Evolutionary conservation across 2,113 vertebrate species (phyloP), one percentile per base, ranked within the genome.

Genomic region (Hippocampus comes): DNA sequence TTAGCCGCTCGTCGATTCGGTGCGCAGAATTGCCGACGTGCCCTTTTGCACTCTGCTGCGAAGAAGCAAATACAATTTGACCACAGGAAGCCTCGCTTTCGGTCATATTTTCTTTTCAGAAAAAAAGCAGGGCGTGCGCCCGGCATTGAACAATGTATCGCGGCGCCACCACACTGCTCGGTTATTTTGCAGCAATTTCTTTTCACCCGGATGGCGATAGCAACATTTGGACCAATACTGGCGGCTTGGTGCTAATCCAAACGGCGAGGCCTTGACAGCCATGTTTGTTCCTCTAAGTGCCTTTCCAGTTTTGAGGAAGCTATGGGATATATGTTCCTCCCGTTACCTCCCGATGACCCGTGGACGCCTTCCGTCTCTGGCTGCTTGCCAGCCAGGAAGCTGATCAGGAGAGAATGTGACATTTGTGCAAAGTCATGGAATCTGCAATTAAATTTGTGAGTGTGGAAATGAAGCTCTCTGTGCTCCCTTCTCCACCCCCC

Each of bases 381-480:
- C 92, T 77, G 82, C 76, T 85, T 88, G 93, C 93, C 94, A 94
- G 86, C 88, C 80, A 82, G 80, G 88, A 90, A 93, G 92, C 93
- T 93, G 94, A 95, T 96, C 92, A 94, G 93, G 94, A 96, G 94
- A 94, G 94, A 96, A 94, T 91, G 92, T 95, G 95, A 94, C 95
- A 95, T 96, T 98, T 95, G 93, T 89, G 82, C 92, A 87, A 92
- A 91, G 93, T 95, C 95, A 97, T 97, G 93, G 94, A 95, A 96
- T 96, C 92, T 90, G 93, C 94, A 95, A 94, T 93, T 90, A 89
- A 93, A 95, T 92, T 94, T 89, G 93, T 91, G 91, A 91, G 91
- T 93, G 90, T 89, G 92, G 93, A 93, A 92, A 93, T 87, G 92
- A 91, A 90, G 85, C 80, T 82, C 77, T 84, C 82, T 34, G 30